Conservation (phyloP, 2,113 vertebrate genomes). For the Gobius niger region DNA sequence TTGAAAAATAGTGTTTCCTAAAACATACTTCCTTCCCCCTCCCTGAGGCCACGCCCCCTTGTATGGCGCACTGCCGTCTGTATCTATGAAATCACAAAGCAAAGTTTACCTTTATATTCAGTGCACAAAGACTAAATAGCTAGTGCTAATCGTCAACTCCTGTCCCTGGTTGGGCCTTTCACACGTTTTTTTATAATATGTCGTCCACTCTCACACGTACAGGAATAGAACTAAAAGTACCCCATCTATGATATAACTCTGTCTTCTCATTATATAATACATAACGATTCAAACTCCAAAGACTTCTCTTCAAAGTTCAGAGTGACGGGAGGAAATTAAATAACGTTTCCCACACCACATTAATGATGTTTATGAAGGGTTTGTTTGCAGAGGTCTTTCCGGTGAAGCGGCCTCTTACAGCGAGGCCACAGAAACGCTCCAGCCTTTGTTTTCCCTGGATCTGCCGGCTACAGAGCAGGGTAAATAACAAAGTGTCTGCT, state of each 20-base stretch:
- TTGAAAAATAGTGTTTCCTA: too few relatives aligned
- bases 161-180: too few relatives aligned
- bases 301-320: not conserved
- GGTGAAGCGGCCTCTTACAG: slow-evolving; percentile 34
- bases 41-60: too few relatives aligned
- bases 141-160: too few relatives aligned
- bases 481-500: slow-evolving; percentile 48
- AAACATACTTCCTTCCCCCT: too few relatives aligned
- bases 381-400: slow-evolving; percentile 73
- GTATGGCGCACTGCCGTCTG: too few relatives aligned
- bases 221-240: not conserved
- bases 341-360: slow-evolving; percentile 71
- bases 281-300: not conserved
- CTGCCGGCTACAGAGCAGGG: slow-evolving; percentile 33
- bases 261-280: not conserved
- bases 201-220: too few relatives aligned
- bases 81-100: too few relatives aligned
- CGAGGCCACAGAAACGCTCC: slow-evolving; percentile 17
- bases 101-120: too few relatives aligned
- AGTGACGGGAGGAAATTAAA: slow-evolving; percentile 70
- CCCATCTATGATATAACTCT: not conserved
- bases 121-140: too few relatives aligned
- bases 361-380: slow-evolving; percentile 69
- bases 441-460: slow-evolving; percentile 59
- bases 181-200: too few relatives aligned